Conservation (phyloP, 1,140 invertebrate species). For the Steinernema feltiae region DNA sequence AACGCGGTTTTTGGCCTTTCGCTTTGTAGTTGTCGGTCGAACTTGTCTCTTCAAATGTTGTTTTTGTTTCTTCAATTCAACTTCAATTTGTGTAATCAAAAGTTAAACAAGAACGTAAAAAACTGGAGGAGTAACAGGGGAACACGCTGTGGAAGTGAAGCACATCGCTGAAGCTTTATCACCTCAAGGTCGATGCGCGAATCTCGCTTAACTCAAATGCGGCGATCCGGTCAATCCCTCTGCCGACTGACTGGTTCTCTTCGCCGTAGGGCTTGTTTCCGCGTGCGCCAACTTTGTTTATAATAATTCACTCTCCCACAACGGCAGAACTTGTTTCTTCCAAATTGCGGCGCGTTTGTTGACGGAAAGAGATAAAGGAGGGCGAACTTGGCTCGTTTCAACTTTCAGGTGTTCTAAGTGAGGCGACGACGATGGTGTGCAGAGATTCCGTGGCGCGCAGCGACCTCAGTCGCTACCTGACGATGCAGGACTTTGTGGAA, state of each 20-base stretch:
- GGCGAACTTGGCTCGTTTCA: not conserved
- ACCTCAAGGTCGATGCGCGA: not conserved
- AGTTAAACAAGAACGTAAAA: too few species aligned
- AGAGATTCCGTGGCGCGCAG: not conserved
- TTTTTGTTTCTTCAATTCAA: too few species aligned
- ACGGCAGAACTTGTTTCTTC: conserved; percentile 12
- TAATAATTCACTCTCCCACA: conserved; percentile 1
- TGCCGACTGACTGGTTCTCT: conserved; percentile 1
- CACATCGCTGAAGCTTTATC: not conserved
- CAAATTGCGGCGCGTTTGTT: not conserved
- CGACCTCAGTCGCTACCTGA: not conserved
- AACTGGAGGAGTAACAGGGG: too few species aligned
- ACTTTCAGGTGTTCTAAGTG: not conserved
- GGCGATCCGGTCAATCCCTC: not conserved
- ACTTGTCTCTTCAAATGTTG: too few species aligned
- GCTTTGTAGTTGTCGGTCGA: too few species aligned
- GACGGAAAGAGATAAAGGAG: not conserved
- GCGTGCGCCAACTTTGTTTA: conserved; percentile 8
- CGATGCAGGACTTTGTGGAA: not conserved
- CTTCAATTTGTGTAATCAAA: too few species aligned
- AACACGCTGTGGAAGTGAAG: too few species aligned
- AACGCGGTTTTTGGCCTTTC: too few species aligned
- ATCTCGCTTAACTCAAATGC: too few species aligned
- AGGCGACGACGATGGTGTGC: not conserved
- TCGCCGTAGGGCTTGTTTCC: not conserved